Evolutionary conservation across 2,797 vertebrate species (phyloP).

Genomic region (Chelmon rostratus): DNA sequence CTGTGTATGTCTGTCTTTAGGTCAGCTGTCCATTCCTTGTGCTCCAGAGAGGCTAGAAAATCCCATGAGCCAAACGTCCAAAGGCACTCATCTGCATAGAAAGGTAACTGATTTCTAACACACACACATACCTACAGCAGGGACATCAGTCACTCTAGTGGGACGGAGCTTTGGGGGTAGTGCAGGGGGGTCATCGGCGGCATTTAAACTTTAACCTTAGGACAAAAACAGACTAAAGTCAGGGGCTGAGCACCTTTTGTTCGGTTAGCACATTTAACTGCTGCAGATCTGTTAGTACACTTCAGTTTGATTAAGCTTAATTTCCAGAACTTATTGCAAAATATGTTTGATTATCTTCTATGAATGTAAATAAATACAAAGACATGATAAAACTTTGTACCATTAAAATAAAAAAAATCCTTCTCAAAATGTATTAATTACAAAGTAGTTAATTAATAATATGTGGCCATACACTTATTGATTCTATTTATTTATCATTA

Average conservation of each 20-base stretch:
- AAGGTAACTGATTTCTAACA: constrained; percentile 76
- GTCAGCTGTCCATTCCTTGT: constrained; percentile 75
- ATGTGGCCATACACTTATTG: background rate
- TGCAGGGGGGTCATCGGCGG: constrained; percentile 53
- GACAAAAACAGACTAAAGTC: constrained; percentile 62
- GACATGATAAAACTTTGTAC: background rate
- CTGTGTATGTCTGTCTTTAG: constrained; percentile 68
- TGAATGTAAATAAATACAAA: background rate
- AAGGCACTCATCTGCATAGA: constrained; percentile 52
- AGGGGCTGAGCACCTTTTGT: constrained; percentile 35
- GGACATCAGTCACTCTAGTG: constrained; percentile 29
- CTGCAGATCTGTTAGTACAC: constrained; percentile 8
- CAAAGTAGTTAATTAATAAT: no score
- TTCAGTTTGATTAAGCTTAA: background rate
- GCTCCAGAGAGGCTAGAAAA: constrained; percentile 71
- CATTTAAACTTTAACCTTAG: constrained; percentile 70
- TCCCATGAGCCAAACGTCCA: constrained; percentile 61
- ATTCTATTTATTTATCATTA: background rate
- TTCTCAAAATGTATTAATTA: no score
- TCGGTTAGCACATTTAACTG: constrained; percentile 46
- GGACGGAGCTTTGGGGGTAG: constrained; percentile 45
- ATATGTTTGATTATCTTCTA: background rate
- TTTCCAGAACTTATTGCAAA: background rate
- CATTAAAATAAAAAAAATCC: background rate
- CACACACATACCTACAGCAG: constrained; percentile 9